A percentile compares a stretch with the other conserved stretches of the same genome.
Evolutionary conservation across 1,140 invertebrate species (phyloP).

Genomic region (Leguminivora glycinivorella): DNA sequence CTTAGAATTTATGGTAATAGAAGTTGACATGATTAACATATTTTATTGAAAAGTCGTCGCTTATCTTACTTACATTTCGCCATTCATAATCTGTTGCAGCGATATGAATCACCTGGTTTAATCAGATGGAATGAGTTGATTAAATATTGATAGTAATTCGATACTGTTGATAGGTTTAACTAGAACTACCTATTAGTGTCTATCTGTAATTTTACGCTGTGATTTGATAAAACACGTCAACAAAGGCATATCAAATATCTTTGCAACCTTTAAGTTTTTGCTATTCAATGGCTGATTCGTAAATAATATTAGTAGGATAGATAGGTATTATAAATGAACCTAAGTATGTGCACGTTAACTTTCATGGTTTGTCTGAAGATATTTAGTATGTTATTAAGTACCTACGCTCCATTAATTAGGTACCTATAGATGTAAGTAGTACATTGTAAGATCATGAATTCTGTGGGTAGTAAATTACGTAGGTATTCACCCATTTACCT

Average conservation of each 20-base stretch:
- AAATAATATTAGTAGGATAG: neutral
- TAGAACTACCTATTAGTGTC: neutral
- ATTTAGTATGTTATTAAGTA: too few species aligned
- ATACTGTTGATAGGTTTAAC: conserved; percentile 2
- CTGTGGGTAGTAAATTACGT: neutral
- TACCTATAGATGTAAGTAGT: too few species aligned
- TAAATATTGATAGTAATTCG: conserved; percentile 8
- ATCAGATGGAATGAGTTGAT: conserved; percentile 4
- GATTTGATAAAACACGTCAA: neutral
- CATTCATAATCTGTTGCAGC: conserved; percentile 22
- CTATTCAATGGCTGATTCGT: neutral
- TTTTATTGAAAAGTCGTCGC: conserved; percentile 43
- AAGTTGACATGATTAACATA: conserved; percentile 39
- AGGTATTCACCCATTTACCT: neutral
- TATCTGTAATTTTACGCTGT: conserved; percentile 20
- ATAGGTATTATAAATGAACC: too few species aligned
- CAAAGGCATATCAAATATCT: neutral
- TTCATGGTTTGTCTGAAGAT: too few species aligned
- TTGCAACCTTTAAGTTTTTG: neutral
- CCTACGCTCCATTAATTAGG: too few species aligned
- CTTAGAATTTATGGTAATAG: conserved; percentile 42
- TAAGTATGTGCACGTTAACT: too few species aligned
- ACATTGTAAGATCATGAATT: too few species aligned
- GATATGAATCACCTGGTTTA: conserved; percentile 17
- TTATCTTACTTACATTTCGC: conserved; percentile 41